Conservation (phyloP, 2,888 invertebrate genomes). For the Resseliella maxima region DNA sequence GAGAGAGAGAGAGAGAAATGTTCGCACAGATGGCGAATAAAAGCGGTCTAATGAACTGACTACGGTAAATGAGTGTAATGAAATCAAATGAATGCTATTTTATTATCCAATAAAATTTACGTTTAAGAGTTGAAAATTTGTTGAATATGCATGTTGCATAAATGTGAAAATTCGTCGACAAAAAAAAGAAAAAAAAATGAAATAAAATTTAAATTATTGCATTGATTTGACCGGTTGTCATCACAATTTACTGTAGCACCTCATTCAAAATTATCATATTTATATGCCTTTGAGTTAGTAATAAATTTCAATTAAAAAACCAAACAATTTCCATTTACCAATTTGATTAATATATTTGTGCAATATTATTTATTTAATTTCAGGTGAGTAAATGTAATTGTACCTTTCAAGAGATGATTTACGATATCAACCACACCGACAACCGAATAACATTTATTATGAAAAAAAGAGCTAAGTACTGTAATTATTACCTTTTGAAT, state of each 20-base stretch:
- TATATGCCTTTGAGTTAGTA: neutral
- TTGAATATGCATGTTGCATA: neutral
- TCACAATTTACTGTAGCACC: constrained; percentile 22
- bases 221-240: neutral
- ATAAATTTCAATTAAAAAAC: constrained; percentile 43
- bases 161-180: neutral
- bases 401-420: neutral
- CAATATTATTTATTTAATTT: constrained; percentile 14
- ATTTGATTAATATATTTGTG: constrained; percentile 18
- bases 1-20: neutral
- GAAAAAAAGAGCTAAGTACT: neutral
- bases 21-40: neutral
- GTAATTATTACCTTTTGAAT: neutral
- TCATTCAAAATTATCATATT: neutral
- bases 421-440: neutral
- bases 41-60: neutral
- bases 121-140: neutral
- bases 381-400: constrained; percentile 9
- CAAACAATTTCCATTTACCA: neutral
- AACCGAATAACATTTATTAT: neutral
- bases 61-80: neutral
- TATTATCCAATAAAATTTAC: neutral
- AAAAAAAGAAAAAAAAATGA: too few species aligned
- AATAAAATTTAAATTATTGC: neutral
- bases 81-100: constrained; percentile 10